phyloP scores from a whole-genome alignment of 1,140 invertebrate species.

The Tyrophagus putrescentiae region DNA sequence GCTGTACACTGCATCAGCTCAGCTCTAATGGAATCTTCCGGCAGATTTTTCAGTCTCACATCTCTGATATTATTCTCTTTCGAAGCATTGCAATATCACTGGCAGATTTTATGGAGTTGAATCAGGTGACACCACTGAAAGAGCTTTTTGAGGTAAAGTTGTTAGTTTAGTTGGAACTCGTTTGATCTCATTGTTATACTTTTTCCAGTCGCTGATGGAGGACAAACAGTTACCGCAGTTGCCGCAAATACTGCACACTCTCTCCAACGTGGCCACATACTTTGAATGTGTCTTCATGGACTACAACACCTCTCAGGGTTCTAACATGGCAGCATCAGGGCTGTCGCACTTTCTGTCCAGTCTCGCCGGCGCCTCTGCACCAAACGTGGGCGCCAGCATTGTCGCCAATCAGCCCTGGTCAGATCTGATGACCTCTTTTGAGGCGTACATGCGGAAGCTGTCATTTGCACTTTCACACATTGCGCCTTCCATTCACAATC shows the following conservation, averaged over 20 bases:
- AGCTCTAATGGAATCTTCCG: slow-evolving; percentile 88
- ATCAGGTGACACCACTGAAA: slow-evolving; percentile 81
- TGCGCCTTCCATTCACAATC: slow-evolving; percentile 40
- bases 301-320: slow-evolving; percentile 42
- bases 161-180: background rate
- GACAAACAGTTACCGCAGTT: slow-evolving; percentile 71
- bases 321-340: background rate
- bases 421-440: slow-evolving; percentile 61
- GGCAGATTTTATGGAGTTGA: slow-evolving; percentile 91
- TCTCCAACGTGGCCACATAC: slow-evolving; percentile 81
- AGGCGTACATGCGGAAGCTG: slow-evolving; percentile 64
- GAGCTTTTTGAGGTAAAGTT: slow-evolving; percentile 61
- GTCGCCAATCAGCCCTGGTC: slow-evolving; percentile 43
- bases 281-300: slow-evolving; percentile 78
- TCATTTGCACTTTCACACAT: slow-evolving; percentile 54
- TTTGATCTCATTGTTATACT: slow-evolving; percentile 16
- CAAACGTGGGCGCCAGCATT: background rate
- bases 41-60: slow-evolving; percentile 82
- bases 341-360: slow-evolving; percentile 35
- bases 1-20: slow-evolving; percentile 88
- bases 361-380: slow-evolving; percentile 28
- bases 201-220: slow-evolving; percentile 57
- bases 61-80: slow-evolving; percentile 46
- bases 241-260: slow-evolving; percentile 46
- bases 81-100: slow-evolving; percentile 71